A percentile compares a stretch with the other conserved stretches of the same genome.
phyloP scores from a whole-genome alignment of 2,797 vertebrate species.

The Danio tinwini region DNA sequence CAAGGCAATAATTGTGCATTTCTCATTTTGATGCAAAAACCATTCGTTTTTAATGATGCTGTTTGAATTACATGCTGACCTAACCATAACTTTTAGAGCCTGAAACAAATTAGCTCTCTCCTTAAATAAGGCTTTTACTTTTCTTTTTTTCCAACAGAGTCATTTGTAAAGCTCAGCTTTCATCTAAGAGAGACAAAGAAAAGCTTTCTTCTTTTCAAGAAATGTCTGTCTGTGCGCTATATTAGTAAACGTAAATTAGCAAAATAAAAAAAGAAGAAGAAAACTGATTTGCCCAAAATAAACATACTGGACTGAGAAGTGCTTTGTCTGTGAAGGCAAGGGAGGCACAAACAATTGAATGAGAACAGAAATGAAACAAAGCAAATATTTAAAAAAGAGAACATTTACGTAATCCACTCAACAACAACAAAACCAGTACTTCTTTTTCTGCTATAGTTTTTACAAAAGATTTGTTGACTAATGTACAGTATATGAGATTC shows the following conservation, averaged over 20 bases:
- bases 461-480: background rate
- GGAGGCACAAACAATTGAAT: too few species aligned
- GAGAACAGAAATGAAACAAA: background rate
- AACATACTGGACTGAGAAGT: background rate
- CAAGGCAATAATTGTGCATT: slow-evolving; percentile 17
- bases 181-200: slow-evolving; percentile 31
- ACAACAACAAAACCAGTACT: too few species aligned
- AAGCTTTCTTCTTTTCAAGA: slow-evolving; percentile 47
- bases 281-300: background rate
- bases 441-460: background rate
- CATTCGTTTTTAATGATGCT: slow-evolving; percentile 37
- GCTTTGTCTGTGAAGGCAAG: background rate
- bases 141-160: background rate
- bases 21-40: slow-evolving; percentile 6
- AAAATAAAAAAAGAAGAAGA: background rate
- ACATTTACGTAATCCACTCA: background rate
- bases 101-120: slow-evolving; percentile 51
- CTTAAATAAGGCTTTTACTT: slow-evolving; percentile 42
- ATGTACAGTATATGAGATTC: too few species aligned
- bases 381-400: background rate
- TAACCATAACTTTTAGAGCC: slow-evolving; percentile 28
- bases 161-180: slow-evolving; percentile 45
- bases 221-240: slow-evolving; percentile 8
- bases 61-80: slow-evolving; percentile 36
- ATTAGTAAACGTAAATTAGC: slow-evolving; percentile 35